Evolutionary conservation across 2,113 vertebrate species (phyloP), one percentile per base, ranked within the genome.

Genomic region (Psittacara wagleri): DNA sequence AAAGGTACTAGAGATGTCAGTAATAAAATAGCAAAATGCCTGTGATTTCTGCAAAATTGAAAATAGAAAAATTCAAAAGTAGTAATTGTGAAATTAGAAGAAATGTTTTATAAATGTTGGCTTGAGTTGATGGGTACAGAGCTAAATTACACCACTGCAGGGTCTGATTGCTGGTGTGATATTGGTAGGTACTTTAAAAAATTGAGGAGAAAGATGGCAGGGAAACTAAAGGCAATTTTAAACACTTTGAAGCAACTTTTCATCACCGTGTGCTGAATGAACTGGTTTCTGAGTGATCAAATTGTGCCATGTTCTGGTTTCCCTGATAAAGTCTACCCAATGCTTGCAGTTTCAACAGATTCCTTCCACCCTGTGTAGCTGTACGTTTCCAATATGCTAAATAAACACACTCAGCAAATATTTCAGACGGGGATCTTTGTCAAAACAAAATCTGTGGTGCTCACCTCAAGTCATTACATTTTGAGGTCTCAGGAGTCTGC

Each of bases 301-400:
- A 57, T 35, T 83, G 9, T 79, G 41, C 9, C 0, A 0, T 80
- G 4, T 44, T 51, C 14, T 41, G 4, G 76, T 80, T 94, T 77
- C 15, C 10, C 2, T 49, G 23, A 13, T 77, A 62, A 48, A 63
- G 8, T 86, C 22, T 69, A 19, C 27, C 7, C 3, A 2, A 37
- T 37, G 10, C 12, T 74, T 68, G 29, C 27, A 76, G 17, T 25
- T 84, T 67, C 29, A 24, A 4, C 83, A 29, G 33, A 83, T 85
- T 76, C 66, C 48, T 72, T 83, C 44, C 33, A 63, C 41, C 11
- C 35, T n/a, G 11, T 41, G 19, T 31, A 54, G 29, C 3, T 5
- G 9, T 3, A 3, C 0, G 0, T 69, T 92, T 90, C 41, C 24
- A 49, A 11, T 77, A 76, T 2, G 1, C 23, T 8, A 73, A 90